A percentile compares a stretch with the other conserved stretches of the same genome.
Evolutionary conservation across 2,888 invertebrate genomes (phyloP).

Genomic region (Caenorhabditis virilis): DNA sequence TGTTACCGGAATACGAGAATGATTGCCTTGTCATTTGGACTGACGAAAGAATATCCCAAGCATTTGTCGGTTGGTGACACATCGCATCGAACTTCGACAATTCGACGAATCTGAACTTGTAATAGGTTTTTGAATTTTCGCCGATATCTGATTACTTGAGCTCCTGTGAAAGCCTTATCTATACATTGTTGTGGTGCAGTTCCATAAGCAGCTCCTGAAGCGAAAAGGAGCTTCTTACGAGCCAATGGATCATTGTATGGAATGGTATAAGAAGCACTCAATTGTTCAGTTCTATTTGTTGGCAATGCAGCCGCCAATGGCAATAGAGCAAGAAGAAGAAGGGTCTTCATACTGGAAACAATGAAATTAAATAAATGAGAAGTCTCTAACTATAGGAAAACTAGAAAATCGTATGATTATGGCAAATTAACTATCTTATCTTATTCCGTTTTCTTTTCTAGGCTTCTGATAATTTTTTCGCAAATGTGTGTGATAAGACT

Average conservation of each 20-base stretch:
- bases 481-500: not conserved
- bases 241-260: constrained; percentile 29
- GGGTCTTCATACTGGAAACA: constrained; percentile 24
- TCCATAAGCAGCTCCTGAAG: constrained; percentile 38
- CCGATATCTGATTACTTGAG: not conserved
- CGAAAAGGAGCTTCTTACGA: constrained; percentile 28
- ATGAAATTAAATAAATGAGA: not conserved
- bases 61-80: constrained; percentile 31
- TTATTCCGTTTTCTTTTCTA: no score
- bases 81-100: constrained; percentile 24
- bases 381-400: not conserved
- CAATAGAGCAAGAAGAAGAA: constrained; percentile 11
- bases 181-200: constrained; percentile 28
- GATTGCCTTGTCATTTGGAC: constrained; percentile 44
- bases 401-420: not conserved
- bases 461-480: no score
- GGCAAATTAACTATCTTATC: not conserved
- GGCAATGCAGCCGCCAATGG: constrained; percentile 13
- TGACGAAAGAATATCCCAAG: constrained; percentile 45
- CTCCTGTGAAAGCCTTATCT: constrained; percentile 25
- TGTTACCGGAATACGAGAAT: constrained; percentile 43
- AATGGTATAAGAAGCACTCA: constrained; percentile 24
- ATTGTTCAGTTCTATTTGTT: constrained; percentile 3
- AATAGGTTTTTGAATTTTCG: not conserved
- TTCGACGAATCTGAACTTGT: constrained; percentile 9